These are phyloP conservation scores for Meloe dianella DNA, from an alignment of 2,888 invertebrate species.

Conservation along the genomic window DNA sequence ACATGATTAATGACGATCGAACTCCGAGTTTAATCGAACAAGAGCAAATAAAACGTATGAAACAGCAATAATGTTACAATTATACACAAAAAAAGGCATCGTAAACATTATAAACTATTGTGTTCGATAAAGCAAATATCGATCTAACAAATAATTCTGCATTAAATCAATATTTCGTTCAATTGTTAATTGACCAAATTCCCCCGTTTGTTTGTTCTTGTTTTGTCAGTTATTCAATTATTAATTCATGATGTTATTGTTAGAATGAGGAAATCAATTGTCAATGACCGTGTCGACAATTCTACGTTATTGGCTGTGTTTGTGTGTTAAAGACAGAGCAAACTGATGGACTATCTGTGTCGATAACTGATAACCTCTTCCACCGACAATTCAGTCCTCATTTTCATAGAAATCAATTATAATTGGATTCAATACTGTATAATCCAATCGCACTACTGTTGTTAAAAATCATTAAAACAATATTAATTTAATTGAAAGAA, in stretches of 20 bases:
- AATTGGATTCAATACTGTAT: not conserved
- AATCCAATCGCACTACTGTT: too few relatives aligned
- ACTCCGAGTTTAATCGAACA: not conserved
- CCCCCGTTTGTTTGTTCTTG: constrained; percentile 1
- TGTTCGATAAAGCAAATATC: not conserved
- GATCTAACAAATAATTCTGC: not conserved
- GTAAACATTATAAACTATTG: not conserved
- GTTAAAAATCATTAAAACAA: too few relatives aligned
- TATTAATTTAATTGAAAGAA: too few relatives aligned
- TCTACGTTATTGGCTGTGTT: not conserved
- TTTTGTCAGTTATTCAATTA: constrained; percentile 19
- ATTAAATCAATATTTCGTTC: constrained; percentile 20
- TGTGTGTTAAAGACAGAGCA: not conserved
- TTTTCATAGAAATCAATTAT: not conserved
- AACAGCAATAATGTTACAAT: not conserved
- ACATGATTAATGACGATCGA: not conserved
- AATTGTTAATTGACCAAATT: constrained; percentile 4
- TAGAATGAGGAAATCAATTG: constrained; percentile 9
- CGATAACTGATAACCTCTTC: too few relatives aligned
- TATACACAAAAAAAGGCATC: too few relatives aligned
- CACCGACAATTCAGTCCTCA: not conserved
- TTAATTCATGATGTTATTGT: constrained; percentile 18
- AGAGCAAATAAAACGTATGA: not conserved
- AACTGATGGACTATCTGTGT: not conserved
- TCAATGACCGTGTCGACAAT: not conserved